A percentile compares a stretch with the other conserved stretches of the same genome.
phyloP scores from a whole-genome alignment of 2,797 vertebrate species.

The Otus scops region DNA sequence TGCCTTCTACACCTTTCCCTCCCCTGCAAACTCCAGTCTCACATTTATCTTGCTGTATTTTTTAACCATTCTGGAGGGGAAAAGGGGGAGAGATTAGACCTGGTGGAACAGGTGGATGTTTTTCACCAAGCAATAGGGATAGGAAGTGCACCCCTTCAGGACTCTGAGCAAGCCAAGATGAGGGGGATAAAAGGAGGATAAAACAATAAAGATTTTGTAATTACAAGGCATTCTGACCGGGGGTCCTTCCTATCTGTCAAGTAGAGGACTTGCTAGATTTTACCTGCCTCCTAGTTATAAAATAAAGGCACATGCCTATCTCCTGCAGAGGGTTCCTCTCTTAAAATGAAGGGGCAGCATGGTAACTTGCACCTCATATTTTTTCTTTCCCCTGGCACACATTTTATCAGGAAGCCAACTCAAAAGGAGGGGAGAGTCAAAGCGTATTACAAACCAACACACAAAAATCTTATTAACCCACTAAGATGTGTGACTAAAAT shows the following conservation, averaged over 20 bases:
- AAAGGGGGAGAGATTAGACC: not conserved
- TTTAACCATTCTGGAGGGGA: not conserved
- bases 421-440: not conserved
- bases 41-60: not conserved
- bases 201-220: not conserved
- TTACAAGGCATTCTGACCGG: not conserved
- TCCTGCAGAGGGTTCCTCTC: not conserved
- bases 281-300: not conserved
- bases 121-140: not conserved
- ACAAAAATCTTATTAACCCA: constrained; percentile 14
- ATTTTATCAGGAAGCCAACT: not conserved
- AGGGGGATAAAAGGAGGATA: not conserved
- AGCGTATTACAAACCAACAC: not conserved
- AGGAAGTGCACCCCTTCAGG: not conserved
- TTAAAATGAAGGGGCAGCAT: not conserved
- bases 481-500: not conserved
- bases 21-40: not conserved
- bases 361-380: not conserved
- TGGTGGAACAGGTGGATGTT: not conserved
- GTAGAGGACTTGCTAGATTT: not conserved
- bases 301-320: not conserved
- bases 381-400: not conserved
- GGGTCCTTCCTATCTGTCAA: not conserved
- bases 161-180: not conserved
- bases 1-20: not conserved